Base-by-base conservation (phyloP, 1,140 invertebrate genomes). In the Heterodera schachtii region DNA sequence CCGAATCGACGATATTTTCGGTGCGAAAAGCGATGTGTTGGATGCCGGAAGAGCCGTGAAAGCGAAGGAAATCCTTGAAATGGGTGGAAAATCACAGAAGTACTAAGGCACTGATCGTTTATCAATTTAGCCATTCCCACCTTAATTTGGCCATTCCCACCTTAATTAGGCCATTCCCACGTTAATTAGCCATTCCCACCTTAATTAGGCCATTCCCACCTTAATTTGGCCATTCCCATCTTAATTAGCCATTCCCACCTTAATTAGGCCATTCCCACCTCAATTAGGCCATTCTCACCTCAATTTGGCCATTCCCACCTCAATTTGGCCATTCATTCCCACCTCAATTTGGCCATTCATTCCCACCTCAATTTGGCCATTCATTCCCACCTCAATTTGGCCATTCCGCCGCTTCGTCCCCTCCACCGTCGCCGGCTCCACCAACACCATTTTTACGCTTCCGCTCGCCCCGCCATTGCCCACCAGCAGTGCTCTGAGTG, bases 21-120 rank as follows among this genome's bases (percentile, higher is more conserved):
- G 96, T 96, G 88, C 95, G 96, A 1, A 99, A 92, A 44, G 97
- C 97, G 86, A 99, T 96, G 88, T 99, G 97, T 90, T 99, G 97
- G 19, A 99, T 95, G 0, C 97, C 97, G 21, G 95, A 94, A 2
- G 96, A 95, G 0, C 96, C 96, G 90, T 99, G 96, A 89, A 98
- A 98, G 86, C 98, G 96, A 3, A 98, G 95, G 91, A 95, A 99
- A 90, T 99, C 97, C 91, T 97, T 93, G 84, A 98, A 98, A 91
- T 98, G 31, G 31, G 31, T 31, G 96, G 67, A 7, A 16, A 16
- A 3, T 7, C 57, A 77, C 6, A 52, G 49, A 52, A 11, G 11
- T 11, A 52, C 49, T 0, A 52, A 52, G 6, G 49, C 31, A 31
- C 31, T 31, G 31, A 31, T 31, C 31, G 31, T 31, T 31, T 31